These are phyloP conservation scores for Phyllostomus discolor DNA, from an alignment of 2,113 vertebrate genomes.

Conservation along the genomic window DNA sequence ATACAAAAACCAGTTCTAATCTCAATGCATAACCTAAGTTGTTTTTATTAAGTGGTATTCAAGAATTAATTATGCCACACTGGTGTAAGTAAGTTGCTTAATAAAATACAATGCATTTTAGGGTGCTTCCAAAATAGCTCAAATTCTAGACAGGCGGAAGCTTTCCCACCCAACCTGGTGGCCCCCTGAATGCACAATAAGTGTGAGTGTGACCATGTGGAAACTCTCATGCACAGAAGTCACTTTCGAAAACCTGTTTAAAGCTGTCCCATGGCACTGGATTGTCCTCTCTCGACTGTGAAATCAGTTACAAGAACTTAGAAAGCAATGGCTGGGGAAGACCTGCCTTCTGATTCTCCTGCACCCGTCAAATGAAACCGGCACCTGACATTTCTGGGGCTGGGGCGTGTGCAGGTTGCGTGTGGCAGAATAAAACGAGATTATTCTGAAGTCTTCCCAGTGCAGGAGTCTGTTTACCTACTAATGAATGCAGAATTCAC, in stretches of 20 bases:
- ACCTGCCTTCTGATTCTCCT: fast-evolving
- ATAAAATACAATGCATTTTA: fast-evolving
- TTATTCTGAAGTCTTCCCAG: not conserved
- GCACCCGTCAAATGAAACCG: fast-evolving
- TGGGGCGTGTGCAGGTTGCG: fast-evolving
- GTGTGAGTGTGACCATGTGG: fast-evolving
- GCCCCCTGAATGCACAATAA: fast-evolving
- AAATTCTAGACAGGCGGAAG: fast-evolving
- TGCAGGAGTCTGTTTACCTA: not conserved
- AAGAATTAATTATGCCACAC: not conserved
- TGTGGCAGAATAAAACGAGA: not conserved
- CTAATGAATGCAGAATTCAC: not conserved
- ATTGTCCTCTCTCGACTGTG: not conserved
- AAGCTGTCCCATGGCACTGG: fast-evolving
- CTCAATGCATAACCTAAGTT: not conserved
- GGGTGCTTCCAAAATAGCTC: fast-evolving
- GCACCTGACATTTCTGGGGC: fast-evolving
- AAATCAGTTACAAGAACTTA: not conserved
- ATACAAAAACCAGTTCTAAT: not conserved
- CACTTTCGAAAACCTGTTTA: not conserved
- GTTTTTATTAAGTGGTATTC: not conserved
- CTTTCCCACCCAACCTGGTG: fast-evolving
- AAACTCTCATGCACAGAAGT: fast-evolving
- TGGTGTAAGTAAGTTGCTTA: fast-evolving
- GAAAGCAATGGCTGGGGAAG: not conserved